Percentiles rank a stretch among this genome's conserved stretches.
phyloP scores from a whole-genome alignment of 2,113 vertebrate genomes.

The Callospermophilus lateralis region DNA sequence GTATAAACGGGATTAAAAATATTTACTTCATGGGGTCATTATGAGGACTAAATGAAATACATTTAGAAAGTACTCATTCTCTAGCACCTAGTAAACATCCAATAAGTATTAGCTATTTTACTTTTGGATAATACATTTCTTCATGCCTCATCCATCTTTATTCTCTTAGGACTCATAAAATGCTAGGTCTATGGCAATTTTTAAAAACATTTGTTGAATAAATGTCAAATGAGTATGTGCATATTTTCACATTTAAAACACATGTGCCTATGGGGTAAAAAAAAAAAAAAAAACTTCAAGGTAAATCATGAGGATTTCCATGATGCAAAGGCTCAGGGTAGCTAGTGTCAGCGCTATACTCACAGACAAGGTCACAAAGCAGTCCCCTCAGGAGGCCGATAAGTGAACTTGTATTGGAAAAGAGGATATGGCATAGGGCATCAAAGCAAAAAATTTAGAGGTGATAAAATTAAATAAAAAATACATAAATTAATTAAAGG shows the following conservation, averaged over 20 bases:
- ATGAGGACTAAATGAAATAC: background rate
- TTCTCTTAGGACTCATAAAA: background rate
- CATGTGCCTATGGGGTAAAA: background rate
- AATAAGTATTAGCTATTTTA: constrained; percentile 14
- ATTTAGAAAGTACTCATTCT: background rate
- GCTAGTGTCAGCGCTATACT: fast-evolving
- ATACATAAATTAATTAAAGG: background rate
- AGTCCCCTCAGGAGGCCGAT: background rate
- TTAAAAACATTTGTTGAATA: constrained; percentile 6
- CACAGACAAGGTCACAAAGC: background rate
- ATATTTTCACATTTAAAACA: background rate
- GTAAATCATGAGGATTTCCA: background rate
- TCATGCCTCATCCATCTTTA: background rate
- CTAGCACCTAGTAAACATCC: background rate
- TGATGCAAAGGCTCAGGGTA: background rate
- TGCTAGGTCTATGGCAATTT: background rate
- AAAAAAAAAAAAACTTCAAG: background rate
- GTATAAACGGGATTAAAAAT: background rate
- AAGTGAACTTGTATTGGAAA: background rate
- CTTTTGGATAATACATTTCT: constrained; percentile 9
- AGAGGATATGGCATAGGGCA: too few species aligned
- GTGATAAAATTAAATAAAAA: background rate
- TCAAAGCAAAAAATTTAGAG: background rate
- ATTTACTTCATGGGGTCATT: background rate
- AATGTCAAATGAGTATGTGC: background rate